Percentiles rank a stretch among this genome's conserved stretches.
phyloP scores from a whole-genome alignment of 92 coral and sea anemone species.

The Epizoanthus ramosus region DNA sequence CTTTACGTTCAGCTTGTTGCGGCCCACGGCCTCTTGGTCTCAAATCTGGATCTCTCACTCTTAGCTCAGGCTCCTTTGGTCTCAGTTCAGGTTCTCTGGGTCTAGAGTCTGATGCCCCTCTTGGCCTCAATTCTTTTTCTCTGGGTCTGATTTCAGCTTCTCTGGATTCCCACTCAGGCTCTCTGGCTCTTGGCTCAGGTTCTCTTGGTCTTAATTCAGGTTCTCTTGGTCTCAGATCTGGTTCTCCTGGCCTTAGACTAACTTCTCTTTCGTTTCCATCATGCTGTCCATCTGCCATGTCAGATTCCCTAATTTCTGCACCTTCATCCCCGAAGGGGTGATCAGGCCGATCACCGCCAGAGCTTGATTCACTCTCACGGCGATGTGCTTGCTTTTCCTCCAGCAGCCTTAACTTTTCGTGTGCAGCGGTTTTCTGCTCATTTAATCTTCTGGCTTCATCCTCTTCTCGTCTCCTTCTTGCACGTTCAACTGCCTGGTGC shows the following conservation, averaged over 20 bases:
- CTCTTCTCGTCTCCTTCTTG: conserved; percentile 86
- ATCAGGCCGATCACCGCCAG: conserved; percentile 50
- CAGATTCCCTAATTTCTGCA: conserved; percentile 2
- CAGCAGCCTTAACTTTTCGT: conserved; percentile 76
- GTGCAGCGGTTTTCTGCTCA: conserved; percentile 80
- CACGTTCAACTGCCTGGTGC: conserved; percentile 90
- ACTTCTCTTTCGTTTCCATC: conserved; percentile 10
- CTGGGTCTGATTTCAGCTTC: conserved; percentile 25
- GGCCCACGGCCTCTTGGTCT: conserved; percentile 36
- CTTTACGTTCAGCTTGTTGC: conserved; percentile 18
- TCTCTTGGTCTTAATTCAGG: not conserved
- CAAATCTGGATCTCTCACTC: conserved; percentile 9
- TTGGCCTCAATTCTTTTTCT: not conserved
- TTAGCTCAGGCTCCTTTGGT: not conserved
- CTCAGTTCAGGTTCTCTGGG: conserved; percentile 32
- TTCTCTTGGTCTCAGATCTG: conserved; percentile 35
- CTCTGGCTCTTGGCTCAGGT: conserved; percentile 12
- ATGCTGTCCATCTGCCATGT: not conserved
- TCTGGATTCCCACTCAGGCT: conserved; percentile 20
- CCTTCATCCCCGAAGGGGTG: conserved; percentile 6
- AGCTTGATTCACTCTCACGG: conserved; percentile 38
- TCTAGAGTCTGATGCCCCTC: not conserved
- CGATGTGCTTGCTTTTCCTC: conserved; percentile 62
- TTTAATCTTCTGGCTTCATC: conserved; percentile 78
- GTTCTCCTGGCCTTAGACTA: conserved; percentile 9